Evolutionary conservation across 2,797 vertebrate genomes (phyloP), one percentile per base, ranked within the genome.

Genomic region (Acipenser ruthenus): DNA sequence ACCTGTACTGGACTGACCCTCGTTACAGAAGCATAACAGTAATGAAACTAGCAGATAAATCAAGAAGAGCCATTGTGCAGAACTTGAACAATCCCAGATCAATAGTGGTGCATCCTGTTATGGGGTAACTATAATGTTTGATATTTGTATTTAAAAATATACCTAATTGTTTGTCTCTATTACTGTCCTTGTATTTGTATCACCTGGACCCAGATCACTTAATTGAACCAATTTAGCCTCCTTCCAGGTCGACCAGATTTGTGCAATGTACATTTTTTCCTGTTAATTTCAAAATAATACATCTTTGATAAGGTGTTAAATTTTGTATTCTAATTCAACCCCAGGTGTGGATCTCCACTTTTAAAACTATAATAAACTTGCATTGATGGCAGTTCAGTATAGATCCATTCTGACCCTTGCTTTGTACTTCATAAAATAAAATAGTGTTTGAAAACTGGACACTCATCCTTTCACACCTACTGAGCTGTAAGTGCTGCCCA

Each of bases 1-100:
- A 98, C 86, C 91, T 99, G 1, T 99, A 99, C 75, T 99, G 97
- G 97, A 98, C 95, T 47, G 95, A 99, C 77, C 88, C 93, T 15
- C 86, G 87, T 63, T 94, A 93, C 72, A 88, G 91, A 78, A 96
- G 91, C 75, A 86, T 99, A 83, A 97, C 91, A 62, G 96, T 98
- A 69, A 92, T 99, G 93, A 94, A 80, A 69, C 68, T 99, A 5
- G 85, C 86, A 52, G 96, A 99, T 86, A 96, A 93, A 82, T 96
- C 93, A 65, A 92, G 95, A 79, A 93, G 95, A 69, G 87, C 93
- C 67, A 95, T 99, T 79, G 70, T 98, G 72, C 90, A 79, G 62
- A 94, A 96, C 86, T 90, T 99, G 80, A 94, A 98, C 84, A 95
- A 95, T 68, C 97, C 97, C 23, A 89, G 94, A 67, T 92, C 96